Evolutionary conservation across 37 sponge, comb jelly and placozoan species (phyloP), one percentile per base, ranked within the genome.

Genomic region (Diacarnus erythraeanus): DNA sequence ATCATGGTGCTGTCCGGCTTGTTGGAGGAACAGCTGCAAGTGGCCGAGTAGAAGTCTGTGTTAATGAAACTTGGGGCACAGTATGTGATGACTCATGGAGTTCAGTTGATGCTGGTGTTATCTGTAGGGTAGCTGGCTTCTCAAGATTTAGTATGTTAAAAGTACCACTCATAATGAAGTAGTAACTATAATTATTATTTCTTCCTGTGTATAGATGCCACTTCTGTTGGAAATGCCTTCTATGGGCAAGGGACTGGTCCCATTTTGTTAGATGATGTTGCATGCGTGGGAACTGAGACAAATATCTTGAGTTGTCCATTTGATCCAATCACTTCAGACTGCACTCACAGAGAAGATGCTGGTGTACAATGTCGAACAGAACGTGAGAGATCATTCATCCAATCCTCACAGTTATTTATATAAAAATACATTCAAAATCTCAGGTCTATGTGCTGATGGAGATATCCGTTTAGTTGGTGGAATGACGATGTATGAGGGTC

Each of bases 221-320:
- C 31, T 44, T 25, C 74, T 21, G 42, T 41, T 29, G 27, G n/a
- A 18, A n/a, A 44, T 18, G 20, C 57, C 2, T 47, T 44, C 10
- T 73, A 44, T 47, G 74, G 74, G 10, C 74, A 5, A 41, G 57
- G 57, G 10, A 42, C 31, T 51, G 74, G 74, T 44, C 74, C 74
- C 27, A 44, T 73, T 0, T 31, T n/a, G 23, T 10, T 73, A 4
- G 31, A 41, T 31, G n/a, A 44, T 6, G 30, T 73, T 18, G 29
- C 43, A 12, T 73, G 74, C n/a, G 1, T 5, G 21, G 74, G 74
- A 20, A 30, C 44, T 42, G 74, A 73, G 30, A 44, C 34, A 1
- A 73, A 41, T 8, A 21, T 73, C 25, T 44, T 73, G 38, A 25
- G 26, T 27, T 73, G 74, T 43, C 20, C 74, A 27, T 21, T 4